Evolutionary conservation across 2,113 vertebrate genomes (phyloP).

Genomic region (Puffinus mauretanicus): DNA sequence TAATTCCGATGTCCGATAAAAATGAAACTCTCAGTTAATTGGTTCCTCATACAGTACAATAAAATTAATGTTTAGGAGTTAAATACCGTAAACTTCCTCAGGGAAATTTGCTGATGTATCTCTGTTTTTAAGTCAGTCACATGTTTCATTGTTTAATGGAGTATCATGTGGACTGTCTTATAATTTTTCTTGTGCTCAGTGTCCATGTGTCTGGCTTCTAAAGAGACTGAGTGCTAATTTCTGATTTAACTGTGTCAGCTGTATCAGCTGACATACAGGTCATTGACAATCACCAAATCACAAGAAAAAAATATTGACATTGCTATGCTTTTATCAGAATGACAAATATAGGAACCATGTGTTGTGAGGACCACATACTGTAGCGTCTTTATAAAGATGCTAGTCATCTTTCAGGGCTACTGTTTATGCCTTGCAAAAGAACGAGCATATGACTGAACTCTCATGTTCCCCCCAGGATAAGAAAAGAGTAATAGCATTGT

Average conservation of each 20-base stretch:
- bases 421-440: background rate
- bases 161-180: constrained; percentile 60
- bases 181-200: constrained; percentile 26
- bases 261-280: constrained; percentile 62
- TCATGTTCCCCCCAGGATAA: background rate
- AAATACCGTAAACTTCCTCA: constrained; percentile 70
- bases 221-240: constrained; percentile 56
- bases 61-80: constrained; percentile 78
- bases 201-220: constrained; percentile 41
- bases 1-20: constrained; percentile 59
- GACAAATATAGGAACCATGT: constrained; percentile 45
- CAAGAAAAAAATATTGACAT: constrained; percentile 1
- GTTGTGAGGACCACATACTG: constrained; percentile 5
- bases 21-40: constrained; percentile 70
- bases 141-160: constrained; percentile 70
- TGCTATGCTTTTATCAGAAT: constrained; percentile 45
- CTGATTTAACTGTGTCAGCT: constrained; percentile 54
- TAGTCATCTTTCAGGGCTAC: constrained; percentile 26
- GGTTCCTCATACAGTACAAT: constrained; percentile 65
- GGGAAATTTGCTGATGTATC: constrained; percentile 70
- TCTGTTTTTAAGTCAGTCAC: constrained; percentile 69
- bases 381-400: constrained; percentile 21
- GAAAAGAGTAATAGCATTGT: constrained; percentile 11
- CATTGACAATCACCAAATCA: constrained; percentile 36
- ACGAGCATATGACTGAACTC: constrained; percentile 22